Base-by-base conservation (phyloP, 2,113 vertebrate species). In the Atlantisia rogersi region DNA sequence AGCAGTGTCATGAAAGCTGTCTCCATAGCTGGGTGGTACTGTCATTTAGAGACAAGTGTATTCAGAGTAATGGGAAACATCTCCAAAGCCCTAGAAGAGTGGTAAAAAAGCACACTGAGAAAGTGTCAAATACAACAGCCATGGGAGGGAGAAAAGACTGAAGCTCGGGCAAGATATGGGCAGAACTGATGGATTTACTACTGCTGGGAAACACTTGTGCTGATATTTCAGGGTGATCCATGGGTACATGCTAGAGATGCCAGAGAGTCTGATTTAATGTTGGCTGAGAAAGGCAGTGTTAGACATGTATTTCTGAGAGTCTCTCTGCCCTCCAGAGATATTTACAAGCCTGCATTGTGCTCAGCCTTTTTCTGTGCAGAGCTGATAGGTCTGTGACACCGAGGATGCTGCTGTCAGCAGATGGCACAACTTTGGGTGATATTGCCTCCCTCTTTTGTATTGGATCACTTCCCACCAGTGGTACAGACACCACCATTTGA, bases 121-220 rank as follows among this genome's bases (percentile, higher is more conserved):
- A 80, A 60, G 37, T 64, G 65, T 69, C 58, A 90, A 40, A 58
- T 46, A 26, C 67, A 84, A 56, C 74, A 91, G 65, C 74, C 32
- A 44, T 48, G 37, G 62, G 25, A 55, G 68, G 21, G 62, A 73
- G 89, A 42, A 94, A 88, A 0, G 35, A 35, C 84, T 95, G 74
- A 62, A 90, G 53, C 70, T 73, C 0, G 0, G 65, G 62, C 74
- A 63, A 22, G 69, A 58, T 60, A 53, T 15, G 74, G 74, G 81
- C 84, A 92, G 93, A 89, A 79, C 81, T 29, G 89, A 91, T 85
- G 94, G 93, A 94, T 95, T 95, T 96, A 42, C 40, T 89, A 29
- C 74, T 92, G 67, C 74, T 82, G 93, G 84, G 82, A 92, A 92
- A 62, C 40, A 58, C 74, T 91, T 65, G 78, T 76, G 82, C 85